These are phyloP conservation scores for Alca torda DNA, from an alignment of 2,797 vertebrate species.

Conservation along the genomic window DNA sequence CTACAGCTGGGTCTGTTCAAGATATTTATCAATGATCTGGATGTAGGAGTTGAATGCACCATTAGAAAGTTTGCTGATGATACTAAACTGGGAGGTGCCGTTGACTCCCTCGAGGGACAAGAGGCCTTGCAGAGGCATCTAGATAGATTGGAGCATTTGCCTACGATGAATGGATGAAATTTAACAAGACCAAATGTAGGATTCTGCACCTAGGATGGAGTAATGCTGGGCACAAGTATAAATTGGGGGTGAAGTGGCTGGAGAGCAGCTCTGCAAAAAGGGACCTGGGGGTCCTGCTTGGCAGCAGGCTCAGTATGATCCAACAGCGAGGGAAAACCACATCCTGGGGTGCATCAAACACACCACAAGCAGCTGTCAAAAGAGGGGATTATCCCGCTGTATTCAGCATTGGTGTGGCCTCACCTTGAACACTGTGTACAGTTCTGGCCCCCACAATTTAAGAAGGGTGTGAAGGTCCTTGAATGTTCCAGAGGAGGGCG, in stretches of 20 bases:
- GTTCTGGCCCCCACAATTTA: neutral
- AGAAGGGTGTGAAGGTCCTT: neutral
- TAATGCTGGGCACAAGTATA: neutral
- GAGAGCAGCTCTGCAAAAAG: neutral
- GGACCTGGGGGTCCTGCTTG: neutral
- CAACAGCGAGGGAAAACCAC: neutral
- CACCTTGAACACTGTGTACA: neutral
- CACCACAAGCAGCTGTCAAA: neutral
- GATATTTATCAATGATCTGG: neutral
- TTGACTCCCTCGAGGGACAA: neutral
- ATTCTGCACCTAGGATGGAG: neutral
- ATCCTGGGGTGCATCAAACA: neutral
- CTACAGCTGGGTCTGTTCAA: neutral
- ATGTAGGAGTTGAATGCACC: neutral
- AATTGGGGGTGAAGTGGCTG: neutral
- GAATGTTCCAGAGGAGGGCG: neutral
- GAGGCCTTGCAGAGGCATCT: neutral
- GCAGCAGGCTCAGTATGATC: neutral
- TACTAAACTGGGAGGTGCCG: neutral
- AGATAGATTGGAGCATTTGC: neutral
- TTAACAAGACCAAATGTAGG: neutral
- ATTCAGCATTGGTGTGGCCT: neutral
- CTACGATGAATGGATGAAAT: neutral
- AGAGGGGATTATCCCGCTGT: neutral
- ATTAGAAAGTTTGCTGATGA: neutral